phyloP scores from a whole-genome alignment of 2,888 invertebrate genomes.

The Spisula subtruncata region DNA sequence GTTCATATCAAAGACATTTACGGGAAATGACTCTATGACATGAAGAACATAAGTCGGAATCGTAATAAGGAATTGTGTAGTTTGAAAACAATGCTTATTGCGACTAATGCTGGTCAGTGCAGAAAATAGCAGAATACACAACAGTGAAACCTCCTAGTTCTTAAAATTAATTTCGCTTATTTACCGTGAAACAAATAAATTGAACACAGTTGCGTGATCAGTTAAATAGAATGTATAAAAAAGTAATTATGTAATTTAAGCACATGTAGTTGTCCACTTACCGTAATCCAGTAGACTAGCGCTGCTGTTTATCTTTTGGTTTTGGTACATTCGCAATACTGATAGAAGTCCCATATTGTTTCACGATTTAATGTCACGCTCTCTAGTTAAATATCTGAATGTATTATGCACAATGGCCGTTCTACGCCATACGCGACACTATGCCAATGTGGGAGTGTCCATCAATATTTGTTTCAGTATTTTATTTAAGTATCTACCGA shows the following conservation, averaged over 20 bases:
- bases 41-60: no score
- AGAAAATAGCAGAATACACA: neutral
- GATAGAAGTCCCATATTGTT: constrained; percentile 1
- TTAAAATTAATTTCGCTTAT: no score
- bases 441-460: neutral
- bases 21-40: no score
- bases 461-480: neutral
- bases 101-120: neutral
- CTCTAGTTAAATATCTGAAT: neutral
- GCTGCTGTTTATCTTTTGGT: neutral
- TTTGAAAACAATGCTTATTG: neutral
- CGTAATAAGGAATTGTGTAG: no score
- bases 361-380: neutral
- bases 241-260: neutral
- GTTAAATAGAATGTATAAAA: neutral
- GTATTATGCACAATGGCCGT: neutral
- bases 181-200: no score
- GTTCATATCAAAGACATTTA: no score
- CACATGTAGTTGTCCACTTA: neutral
- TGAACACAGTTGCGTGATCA: no score
- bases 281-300: neutral
- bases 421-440: neutral
- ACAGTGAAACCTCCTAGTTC: no score
- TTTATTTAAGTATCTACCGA: neutral
- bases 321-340: constrained; percentile 11